Base-by-base conservation (phyloP, 1,140 invertebrate genomes). In the Ganaspis sp. region DNA sequence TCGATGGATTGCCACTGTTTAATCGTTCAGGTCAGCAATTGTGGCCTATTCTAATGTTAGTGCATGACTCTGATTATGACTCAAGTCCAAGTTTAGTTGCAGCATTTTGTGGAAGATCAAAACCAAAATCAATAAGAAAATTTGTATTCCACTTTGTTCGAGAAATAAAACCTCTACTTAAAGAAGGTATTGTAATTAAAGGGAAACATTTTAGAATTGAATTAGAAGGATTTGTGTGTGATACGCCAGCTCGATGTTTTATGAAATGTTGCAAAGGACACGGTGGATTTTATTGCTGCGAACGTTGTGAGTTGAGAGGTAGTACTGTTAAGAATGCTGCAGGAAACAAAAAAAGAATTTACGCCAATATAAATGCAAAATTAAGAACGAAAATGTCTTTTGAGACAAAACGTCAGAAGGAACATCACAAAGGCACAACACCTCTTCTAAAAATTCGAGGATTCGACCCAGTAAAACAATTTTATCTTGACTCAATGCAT, bases 201-300 rank as follows among this genome's bases (percentile, higher is more conserved):
- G 49, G 73, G 19, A 49, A 70, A 29, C 38, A 76, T 38, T 79
- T 45, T 19, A 21, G 23, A 23, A 73, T 80, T 70, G 19, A 21
- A 21, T 23, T 76, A 4, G 12, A 6, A 1, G 72, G 73, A 70
- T 78, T 83, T 23, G 11, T 80, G 9, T 77, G 71, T 23, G 82
- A 86, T 72, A 78, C 78, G 0, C 72, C 72, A n/a, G 83, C 83
- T 1, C 72, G 79, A 42, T 38, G 80, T 17, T 82, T 71, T 74
- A 0, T 84, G 1, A 86, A 85, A 75, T 69, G 75, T 12, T 76
- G 42, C 11, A 84, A 86, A 74, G 70, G 40, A 26, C 79, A 77
- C 9, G 76, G 76, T 1, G 79, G 75, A 34, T 86, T 77, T 78
- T 79, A 71, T 70, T 73, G 69, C n/a, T 86, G 83, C 70, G 84